Evolutionary conservation across 2,113 vertebrate species (phyloP).

Genomic region (Promerops cafer): DNA sequence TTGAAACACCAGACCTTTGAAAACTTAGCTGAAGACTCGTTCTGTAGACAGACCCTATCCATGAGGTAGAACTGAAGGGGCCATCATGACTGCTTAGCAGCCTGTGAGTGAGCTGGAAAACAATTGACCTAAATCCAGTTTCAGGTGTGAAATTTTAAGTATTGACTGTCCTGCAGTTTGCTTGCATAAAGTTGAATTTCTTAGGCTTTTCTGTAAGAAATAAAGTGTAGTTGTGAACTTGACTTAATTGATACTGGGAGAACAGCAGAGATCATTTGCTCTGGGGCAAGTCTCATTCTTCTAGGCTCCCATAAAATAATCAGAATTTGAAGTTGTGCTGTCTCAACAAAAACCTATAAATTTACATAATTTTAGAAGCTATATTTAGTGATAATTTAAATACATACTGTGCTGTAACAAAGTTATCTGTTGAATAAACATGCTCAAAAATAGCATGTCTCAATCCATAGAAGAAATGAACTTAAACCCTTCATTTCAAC

Average conservation of each 20-base stretch:
- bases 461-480: neutral
- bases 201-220: neutral
- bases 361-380: neutral
- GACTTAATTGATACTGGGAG: neutral
- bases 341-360: neutral
- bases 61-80: neutral
- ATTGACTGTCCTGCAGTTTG: neutral
- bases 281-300: neutral
- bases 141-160: neutral
- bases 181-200: neutral
- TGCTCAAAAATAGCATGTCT: constrained; percentile 17
- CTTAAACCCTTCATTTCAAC: constrained; percentile 17
- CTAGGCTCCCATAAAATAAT: neutral
- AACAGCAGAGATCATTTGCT: neutral
- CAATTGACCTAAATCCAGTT: neutral
- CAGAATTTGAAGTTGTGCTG: neutral
- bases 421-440: constrained; percentile 39
- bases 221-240: neutral
- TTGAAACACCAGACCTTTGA: neutral
- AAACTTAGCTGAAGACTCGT: neutral
- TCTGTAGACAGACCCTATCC: neutral
- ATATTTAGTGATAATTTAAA: constrained; percentile 20
- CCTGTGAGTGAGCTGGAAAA: neutral
- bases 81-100: neutral
- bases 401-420: neutral